phyloP scores from a whole-genome alignment of 2,113 vertebrate genomes.

The Eudyptes chrysolophus region DNA sequence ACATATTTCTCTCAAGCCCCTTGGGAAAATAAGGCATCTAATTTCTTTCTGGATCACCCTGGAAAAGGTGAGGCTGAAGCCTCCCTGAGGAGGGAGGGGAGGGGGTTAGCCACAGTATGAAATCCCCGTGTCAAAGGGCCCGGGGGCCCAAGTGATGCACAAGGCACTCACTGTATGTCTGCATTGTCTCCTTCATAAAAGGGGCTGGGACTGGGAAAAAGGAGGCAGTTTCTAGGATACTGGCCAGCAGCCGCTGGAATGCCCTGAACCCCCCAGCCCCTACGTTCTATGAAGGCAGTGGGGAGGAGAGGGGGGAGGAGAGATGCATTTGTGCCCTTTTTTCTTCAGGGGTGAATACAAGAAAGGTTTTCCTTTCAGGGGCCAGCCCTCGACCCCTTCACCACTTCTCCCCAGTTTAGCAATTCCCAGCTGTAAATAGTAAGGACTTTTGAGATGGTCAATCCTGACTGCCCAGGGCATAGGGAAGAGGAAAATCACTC shows the following conservation, averaged over 20 bases:
- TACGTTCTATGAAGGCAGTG: not conserved
- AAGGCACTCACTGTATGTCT: constrained; percentile 78
- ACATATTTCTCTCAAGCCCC: not conserved
- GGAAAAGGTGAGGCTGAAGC: constrained; percentile 9
- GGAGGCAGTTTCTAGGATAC: constrained; percentile 83
- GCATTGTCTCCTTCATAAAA: constrained; percentile 85
- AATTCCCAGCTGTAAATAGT: not conserved
- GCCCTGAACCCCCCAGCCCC: constrained; percentile 57
- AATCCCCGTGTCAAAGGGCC: constrained; percentile 71
- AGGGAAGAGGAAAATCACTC: not conserved
- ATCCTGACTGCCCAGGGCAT: not conserved
- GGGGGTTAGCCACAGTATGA: constrained; percentile 57
- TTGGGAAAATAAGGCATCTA: not conserved
- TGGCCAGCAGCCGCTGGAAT: constrained; percentile 81
- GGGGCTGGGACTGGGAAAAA: constrained; percentile 76
- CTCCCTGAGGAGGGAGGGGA: not conserved
- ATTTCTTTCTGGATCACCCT: not conserved
- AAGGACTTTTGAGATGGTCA: not conserved
- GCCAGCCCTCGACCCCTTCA: not conserved
- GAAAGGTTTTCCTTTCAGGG: constrained; percentile 13
- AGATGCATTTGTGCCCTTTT: not conserved
- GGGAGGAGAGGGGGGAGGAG: not conserved
- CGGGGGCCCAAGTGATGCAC: constrained; percentile 72
- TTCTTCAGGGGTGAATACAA: not conserved
- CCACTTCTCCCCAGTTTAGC: not conserved